phyloP scores from a whole-genome alignment of 2,888 invertebrate genomes.

The Syrphus vitripennis region DNA sequence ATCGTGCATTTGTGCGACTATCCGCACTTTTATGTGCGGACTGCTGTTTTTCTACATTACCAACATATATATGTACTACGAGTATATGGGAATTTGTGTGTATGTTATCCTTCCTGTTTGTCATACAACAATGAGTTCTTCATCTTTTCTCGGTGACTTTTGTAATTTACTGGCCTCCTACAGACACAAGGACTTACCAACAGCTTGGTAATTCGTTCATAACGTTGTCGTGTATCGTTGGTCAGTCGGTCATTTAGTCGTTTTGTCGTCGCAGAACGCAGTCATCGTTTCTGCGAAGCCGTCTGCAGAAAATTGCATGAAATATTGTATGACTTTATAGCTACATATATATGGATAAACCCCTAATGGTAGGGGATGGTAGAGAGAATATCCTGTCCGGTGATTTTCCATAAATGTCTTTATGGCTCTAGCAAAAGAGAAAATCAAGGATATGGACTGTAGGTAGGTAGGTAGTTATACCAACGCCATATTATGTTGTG shows the following conservation, averaged over 20 bases:
- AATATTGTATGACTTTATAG: conserved; percentile 30
- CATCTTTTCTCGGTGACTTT: conserved; percentile 43
- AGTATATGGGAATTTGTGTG: not conserved
- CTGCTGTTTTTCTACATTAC: not conserved
- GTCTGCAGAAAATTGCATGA: conserved; percentile 62
- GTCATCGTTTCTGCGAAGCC: not conserved
- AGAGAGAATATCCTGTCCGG: conserved; percentile 6
- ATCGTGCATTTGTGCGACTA: conserved; percentile 48
- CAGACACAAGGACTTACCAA: conserved; percentile 9
- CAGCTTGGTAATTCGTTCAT: conserved; percentile 25
- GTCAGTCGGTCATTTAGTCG: not conserved
- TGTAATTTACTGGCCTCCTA: not conserved
- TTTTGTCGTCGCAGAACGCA: not conserved
- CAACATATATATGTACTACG: too few species aligned
- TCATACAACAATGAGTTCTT: conserved; percentile 25
- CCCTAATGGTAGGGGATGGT: not conserved
- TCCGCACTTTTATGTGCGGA: conserved; percentile 46
- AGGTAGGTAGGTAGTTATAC: not conserved
- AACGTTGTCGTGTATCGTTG: not conserved
- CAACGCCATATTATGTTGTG: not conserved
- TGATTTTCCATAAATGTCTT: conserved; percentile 23
- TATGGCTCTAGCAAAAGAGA: not conserved
- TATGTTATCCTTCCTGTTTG: not conserved
- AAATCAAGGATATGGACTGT: not conserved
- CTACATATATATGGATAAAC: not conserved